Evolutionary conservation across 2,888 invertebrate genomes (phyloP), one percentile per base, ranked within the genome.

Genomic region (Microdon myrmicae): DNA sequence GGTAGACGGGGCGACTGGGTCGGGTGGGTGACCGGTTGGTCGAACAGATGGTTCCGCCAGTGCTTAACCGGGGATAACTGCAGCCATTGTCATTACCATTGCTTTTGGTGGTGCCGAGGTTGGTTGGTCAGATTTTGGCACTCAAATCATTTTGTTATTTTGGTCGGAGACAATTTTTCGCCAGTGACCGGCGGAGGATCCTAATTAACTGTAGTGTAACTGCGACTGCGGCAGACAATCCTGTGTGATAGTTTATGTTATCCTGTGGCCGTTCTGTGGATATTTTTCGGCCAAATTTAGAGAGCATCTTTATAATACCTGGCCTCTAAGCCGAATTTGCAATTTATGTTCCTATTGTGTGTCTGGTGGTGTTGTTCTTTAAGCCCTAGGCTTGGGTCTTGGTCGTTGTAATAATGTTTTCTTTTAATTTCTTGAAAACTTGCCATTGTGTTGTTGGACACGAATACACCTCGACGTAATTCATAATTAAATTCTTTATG

Each of bases 181-280:
- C 41, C 25, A 48, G 38, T n/a, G n/a, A n/a, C n/a, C 20, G 12
- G 23, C 38, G 38, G 47, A 60, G 48, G 25, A 44, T 48, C 48
- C 48, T 54, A 60, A 60, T 60, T 60, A 60, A 54, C 43, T 54
- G 38, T 55, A n/a, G n/a, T n/a, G n/a, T n/a, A n/a, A n/a, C n/a
- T n/a, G n/a, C n/a, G n/a, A n/a, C n/a, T n/a, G 49, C 29, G 43
- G 55, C 48, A 38, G 34, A 49, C 48, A 54, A 49, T 48, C 43
- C 54, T 34, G 41, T 60, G 60, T 38, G 48, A 55, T 60, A 49
- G 38, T 54, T 49, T 28, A 60, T 60, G 48, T 49, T 44, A 32
- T 48, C 41, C 47, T 37, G 44, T 38, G 53, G 60, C 32, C 43
- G 9, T 41, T 39, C 16, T 41, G 43, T 38, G 49, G 48, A 44